phyloP scores from a whole-genome alignment of 2,797 vertebrate genomes.

The Takifugu rubripes region DNA sequence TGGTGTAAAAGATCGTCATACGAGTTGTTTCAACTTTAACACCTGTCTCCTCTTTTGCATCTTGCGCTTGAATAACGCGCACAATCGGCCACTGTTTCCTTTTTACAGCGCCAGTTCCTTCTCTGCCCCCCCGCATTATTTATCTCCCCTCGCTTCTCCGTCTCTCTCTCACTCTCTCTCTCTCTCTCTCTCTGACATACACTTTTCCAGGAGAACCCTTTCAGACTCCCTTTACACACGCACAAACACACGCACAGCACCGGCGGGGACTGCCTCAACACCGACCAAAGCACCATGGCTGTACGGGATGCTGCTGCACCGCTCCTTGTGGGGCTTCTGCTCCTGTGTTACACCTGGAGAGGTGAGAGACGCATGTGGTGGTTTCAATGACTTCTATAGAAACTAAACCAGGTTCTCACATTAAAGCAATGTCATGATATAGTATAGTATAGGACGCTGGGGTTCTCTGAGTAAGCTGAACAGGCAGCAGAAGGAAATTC shows the following conservation, averaged over 20 bases:
- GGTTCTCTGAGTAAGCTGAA: too few relatives aligned
- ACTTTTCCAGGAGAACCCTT: constrained; percentile 34
- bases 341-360: constrained; percentile 59
- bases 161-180: constrained; percentile 16
- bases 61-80: not conserved
- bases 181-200: constrained; percentile 1
- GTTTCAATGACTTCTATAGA: not conserved
- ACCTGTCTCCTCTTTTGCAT: too few relatives aligned
- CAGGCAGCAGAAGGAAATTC: too few relatives aligned
- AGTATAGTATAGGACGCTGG: too few relatives aligned
- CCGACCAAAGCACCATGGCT: constrained; percentile 56
- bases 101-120: constrained; percentile 42
- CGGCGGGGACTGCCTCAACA: constrained; percentile 37
- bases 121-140: constrained; percentile 35
- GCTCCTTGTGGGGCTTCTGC: constrained; percentile 51
- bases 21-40: too few relatives aligned
- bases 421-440: too few relatives aligned
- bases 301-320: constrained; percentile 24
- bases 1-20: too few relatives aligned
- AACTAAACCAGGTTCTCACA: not conserved
- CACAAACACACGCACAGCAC: constrained; percentile 8
- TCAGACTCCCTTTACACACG: constrained; percentile 28
- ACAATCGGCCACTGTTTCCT: not conserved
- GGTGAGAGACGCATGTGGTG: constrained; percentile 55
- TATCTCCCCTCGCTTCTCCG: constrained; percentile 21